Evolutionary conservation across 2,888 invertebrate genomes (phyloP), one percentile per base, ranked within the genome.

Genomic region (Hipparchia sbordonii): DNA sequence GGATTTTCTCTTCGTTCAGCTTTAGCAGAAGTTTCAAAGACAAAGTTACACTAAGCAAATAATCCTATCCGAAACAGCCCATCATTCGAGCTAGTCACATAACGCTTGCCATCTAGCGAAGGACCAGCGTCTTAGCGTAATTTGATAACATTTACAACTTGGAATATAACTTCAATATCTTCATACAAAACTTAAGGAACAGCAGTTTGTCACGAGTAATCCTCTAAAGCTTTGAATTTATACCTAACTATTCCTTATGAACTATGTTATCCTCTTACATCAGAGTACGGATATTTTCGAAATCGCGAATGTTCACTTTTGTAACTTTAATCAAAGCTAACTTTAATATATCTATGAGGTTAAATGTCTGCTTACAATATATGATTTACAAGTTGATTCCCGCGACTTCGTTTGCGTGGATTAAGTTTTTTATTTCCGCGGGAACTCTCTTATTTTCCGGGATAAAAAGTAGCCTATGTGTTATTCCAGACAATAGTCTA

Each of bases 201-300:
- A 73, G 71, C 75, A 77, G 74, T 80, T 80, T 79, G 76, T 79
- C 78, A 77, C 66, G 68, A 71, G 60, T 80, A 79, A 79, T 79
- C 78, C 77, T 71, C 72, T 69, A 74, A 78, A 78, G 76, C 78
- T 77, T 74, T 74, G 72, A 78, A 79, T 79, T 81, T 78, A 80
- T 81, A 79, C 77, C 65, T 81, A 79, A 76, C 65, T 63, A 67
- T 74, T 61, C 57, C 61, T 62, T 72, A 70, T 48, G 68, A 52
- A 76, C 79, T 78, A 70, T 72, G 60, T 67, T 78, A 77, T 66
- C 71, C 65, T 57, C 10, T 45, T 56, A 57, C 45, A 9, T 13
- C 10, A 57, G 45, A 8, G 52, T 54, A 12, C 4, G 5, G 39
- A 45, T 45, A 45, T 45, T 61, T 61, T 61, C n/a, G 5, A 45